A percentile compares a stretch with the other conserved stretches of the same genome.
phyloP scores from a whole-genome alignment of 2,888 invertebrate genomes.

The Diarsia brunnea region DNA sequence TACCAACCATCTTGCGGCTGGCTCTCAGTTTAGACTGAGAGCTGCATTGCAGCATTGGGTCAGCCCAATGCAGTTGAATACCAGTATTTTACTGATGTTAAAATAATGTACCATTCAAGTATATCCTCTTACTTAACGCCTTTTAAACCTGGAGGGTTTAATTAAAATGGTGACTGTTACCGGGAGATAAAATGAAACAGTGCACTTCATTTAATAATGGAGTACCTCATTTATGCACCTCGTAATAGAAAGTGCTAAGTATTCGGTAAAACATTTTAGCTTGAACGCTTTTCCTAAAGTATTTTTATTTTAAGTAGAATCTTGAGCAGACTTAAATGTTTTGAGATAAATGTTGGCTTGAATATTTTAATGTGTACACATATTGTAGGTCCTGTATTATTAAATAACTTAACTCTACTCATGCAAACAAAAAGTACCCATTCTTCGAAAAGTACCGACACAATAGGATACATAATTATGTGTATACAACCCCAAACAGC shows the following conservation, averaged over 20 bases:
- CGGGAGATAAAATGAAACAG: slow-evolving; percentile 58
- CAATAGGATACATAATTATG: not conserved
- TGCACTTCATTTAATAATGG: slow-evolving; percentile 58
- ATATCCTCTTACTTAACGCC: slow-evolving; percentile 18
- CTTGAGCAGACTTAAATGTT: slow-evolving; percentile 5
- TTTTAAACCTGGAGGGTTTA: slow-evolving; percentile 49
- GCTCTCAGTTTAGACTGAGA: not conserved
- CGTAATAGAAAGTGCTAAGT: slow-evolving; percentile 36
- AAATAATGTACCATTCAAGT: slow-evolving; percentile 23
- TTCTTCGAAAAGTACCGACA: not conserved
- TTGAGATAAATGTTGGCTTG: not conserved
- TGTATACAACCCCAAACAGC: no score
- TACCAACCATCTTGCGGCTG: not conserved
- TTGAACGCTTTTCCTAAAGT: slow-evolving; percentile 18
- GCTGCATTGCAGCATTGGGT: no score
- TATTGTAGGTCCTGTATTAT: no score
- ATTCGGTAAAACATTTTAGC: slow-evolving; percentile 42
- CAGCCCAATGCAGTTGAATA: not conserved
- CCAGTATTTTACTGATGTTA: not conserved
- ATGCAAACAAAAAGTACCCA: not conserved
- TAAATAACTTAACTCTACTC: not conserved
- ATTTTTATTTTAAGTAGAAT: slow-evolving; percentile 1
- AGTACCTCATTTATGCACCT: slow-evolving; percentile 49
- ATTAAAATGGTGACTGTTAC: slow-evolving; percentile 56
- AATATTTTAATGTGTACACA: not conserved